Percentiles rank a stretch among this genome's conserved stretches.
Conservation (phyloP, 2,888 invertebrate species). For the Venusia cambrica region DNA sequence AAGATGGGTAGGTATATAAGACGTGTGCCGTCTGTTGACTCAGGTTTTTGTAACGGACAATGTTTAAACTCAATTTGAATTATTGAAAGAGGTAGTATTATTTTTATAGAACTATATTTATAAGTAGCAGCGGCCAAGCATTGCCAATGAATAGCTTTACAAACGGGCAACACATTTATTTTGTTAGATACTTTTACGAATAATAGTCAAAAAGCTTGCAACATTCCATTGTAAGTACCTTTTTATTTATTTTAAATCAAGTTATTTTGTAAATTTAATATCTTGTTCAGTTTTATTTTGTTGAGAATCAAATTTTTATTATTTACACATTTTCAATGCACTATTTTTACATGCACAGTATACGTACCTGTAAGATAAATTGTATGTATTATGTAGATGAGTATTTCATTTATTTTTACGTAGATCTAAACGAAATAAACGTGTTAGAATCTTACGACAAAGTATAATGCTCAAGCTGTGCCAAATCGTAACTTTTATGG, state of each 20-base stretch:
- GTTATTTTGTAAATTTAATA: slow-evolving; percentile 24
- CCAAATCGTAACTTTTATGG: slow-evolving; percentile 25
- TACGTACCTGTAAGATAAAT: slow-evolving; percentile 27
- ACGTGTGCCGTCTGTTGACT: slow-evolving; percentile 5
- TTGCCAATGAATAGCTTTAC: slow-evolving; percentile 25
- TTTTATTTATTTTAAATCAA: slow-evolving; percentile 23
- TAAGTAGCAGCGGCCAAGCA: slow-evolving; percentile 17
- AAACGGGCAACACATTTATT: slow-evolving; percentile 12
- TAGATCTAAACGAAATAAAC: slow-evolving; percentile 12
- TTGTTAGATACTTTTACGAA: slow-evolving; percentile 15
- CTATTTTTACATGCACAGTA: slow-evolving; percentile 25
- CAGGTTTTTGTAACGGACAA: slow-evolving; percentile 1
- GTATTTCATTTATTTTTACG: slow-evolving; percentile 21
- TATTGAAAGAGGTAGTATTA: slow-evolving; percentile 9
- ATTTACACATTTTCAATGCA: slow-evolving; percentile 20
- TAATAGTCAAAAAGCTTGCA: slow-evolving; percentile 19
- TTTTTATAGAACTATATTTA: slow-evolving; percentile 6
- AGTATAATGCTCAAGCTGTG: slow-evolving; percentile 33
- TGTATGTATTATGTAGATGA: slow-evolving; percentile 26
- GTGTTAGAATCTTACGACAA: slow-evolving; percentile 19
- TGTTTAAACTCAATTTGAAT: slow-evolving; percentile 3
- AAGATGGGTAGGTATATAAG: background rate
- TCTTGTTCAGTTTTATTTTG: slow-evolving; percentile 18
- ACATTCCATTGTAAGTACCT: slow-evolving; percentile 32
- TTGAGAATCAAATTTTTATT: slow-evolving; percentile 26